Base-by-base conservation (phyloP, 2,888 invertebrate species). In the Scaptomyza caliginosa region DNA sequence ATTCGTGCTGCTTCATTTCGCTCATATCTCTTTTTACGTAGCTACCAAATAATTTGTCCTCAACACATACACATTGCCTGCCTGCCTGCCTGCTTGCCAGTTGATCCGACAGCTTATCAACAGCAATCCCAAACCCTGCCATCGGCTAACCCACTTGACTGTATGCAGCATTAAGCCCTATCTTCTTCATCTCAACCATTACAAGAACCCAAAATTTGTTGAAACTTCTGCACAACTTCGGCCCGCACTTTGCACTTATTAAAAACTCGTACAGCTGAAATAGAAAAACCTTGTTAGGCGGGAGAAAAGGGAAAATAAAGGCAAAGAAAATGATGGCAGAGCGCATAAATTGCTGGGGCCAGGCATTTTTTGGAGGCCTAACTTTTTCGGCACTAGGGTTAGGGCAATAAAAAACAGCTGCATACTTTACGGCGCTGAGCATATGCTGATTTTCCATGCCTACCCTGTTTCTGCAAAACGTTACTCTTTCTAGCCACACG, bases 171-270 rank as follows among this genome's bases (percentile, higher is more conserved):
- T 43, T 54, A 74, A 67, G 68, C 59, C 30, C 51, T 67, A 67
- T 42, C 30, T 45, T 8, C 32, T 32, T 17, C 17, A n/a, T 45
- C 28, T 32, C 13, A 32, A 32, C 51, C 55, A 60, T 76, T 66
- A 63, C 66, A 67, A 62, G 56, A 67, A 60, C 60, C 63, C 62
- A 52, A 51, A 60, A 70, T 60, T 34, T 68, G 57, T 43, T 60
- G 50, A 68, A 68, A 60, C 63, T 73, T 66, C 50, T 64, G 55
- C 65, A 55, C 54, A 73, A 73, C 55, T 73, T 73, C 60, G 52
- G 71, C 68, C 70, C 75, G 76, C 81, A 84, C 84, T 81, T 81
- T 84, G 84, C 84, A 81, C 81, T 81, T 81, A 81, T 81, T 81
- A 81, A 81, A 81, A 84, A 84, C 60, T 71, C 81, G 73, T 81